Base-by-base conservation (phyloP, 2,797 vertebrate species). In the Momotus momota region DNA sequence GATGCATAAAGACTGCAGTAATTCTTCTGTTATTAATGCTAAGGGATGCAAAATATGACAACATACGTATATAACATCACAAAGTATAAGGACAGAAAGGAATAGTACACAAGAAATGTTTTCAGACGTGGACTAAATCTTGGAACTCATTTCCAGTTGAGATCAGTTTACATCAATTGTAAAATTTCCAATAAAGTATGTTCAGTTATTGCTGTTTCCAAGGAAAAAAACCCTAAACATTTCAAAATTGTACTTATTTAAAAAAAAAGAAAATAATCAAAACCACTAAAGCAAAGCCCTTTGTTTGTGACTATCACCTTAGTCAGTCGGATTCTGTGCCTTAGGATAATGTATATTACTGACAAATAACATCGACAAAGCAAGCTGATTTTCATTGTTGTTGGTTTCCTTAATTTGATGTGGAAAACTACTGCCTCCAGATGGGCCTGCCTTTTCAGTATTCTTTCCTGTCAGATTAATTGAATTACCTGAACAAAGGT, bases 51-150 rank as follows among this genome's bases (percentile, higher is more conserved):
- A 72, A 69, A 51, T 45, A 67, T n/a, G 41, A 22, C 35, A 72
- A n/a, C 0, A 1, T 38, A 38, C 33, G 65, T 71, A 15, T 19
- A 60, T 27, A 65, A 1, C 19, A 48, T 58, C 22, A 14, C 25
- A 77, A 54, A n/a, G 4, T 18, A 4, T n/a, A 33, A 35, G 12
- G 14, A 22, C 9, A 29, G 23, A 55, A 79, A 52, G 23, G 27
- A 82, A 61, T 3, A 49, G 8, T 22, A 25, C 43, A 54, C 16
- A 62, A 62, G 12, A 55, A 82, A 61, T 14, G 21, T 61, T 70
- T 70, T 14, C 27, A 51, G 58, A 12, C 60, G 9, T 57, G 43
- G 16, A 55, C 16, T 65, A 49, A 45, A 80, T 64, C 74, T 77
- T 62, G 25, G 21, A 82, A 62, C 31, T 57, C 3, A 9, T 3